phyloP scores from a whole-genome alignment of 23 tunicate species.

The Oikopleura albicans region DNA sequence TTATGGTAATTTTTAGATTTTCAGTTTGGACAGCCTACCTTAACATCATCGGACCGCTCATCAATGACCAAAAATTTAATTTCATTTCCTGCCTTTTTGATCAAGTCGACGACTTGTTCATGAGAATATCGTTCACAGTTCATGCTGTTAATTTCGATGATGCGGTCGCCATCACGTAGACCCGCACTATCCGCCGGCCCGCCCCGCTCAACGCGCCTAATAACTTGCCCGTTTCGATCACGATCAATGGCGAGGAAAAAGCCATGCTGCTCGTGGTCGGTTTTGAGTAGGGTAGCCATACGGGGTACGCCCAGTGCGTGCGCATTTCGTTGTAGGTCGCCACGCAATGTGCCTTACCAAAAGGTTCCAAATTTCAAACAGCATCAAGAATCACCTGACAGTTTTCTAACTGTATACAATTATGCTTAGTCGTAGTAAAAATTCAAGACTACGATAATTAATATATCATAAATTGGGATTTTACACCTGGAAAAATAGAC shows the following conservation, averaged over 20 bases:
- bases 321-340: not conserved
- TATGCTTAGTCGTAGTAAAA: no score
- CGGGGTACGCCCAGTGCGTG: conserved; percentile 12
- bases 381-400: no score
- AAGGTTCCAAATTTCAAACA: no score
- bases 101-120: conserved; percentile 46
- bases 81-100: conserved; percentile 41
- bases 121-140: conserved; percentile 32
- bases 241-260: conserved; percentile 58
- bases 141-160: conserved; percentile 40
- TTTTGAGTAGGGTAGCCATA: conserved; percentile 23
- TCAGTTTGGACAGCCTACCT: no score
- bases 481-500: no score
- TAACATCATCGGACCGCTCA: conserved; percentile 41
- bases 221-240: conserved; percentile 55
- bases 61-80: conserved; percentile 55
- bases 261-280: conserved; percentile 49
- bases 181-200: conserved; percentile 77
- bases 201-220: conserved; percentile 39
- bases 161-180: conserved; percentile 47
- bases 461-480: no score
- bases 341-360: not conserved
- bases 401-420: no score
- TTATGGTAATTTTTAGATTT: not conserved
- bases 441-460: no score